Evolutionary conservation across 1,140 invertebrate genomes (phyloP), one percentile per base, ranked within the genome.

Genomic region (Agraylea sexmaculata): DNA sequence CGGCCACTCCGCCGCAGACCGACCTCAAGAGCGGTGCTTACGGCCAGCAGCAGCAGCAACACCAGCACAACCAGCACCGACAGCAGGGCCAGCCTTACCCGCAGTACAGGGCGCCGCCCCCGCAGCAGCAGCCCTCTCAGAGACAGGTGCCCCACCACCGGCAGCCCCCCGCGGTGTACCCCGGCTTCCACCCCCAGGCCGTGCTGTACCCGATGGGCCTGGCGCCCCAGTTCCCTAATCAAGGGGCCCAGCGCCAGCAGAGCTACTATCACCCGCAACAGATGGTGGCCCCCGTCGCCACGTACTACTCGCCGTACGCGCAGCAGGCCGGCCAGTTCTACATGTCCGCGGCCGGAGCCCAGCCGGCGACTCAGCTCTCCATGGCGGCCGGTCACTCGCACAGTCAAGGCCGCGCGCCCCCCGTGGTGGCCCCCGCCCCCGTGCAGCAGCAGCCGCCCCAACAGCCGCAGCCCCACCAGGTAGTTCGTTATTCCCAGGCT

Each of bases 41-140:
- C 36, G 2, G 6, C 13, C 23, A 6, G 43, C 37, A 20, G 28
- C 42, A 43, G 30, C 25, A 38, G 30, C 42, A 36, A 25, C 25
- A 39, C 29, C 41, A 17, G 18, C 19, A 21, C 18, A 20, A 16
- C 28, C 23, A 25, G 23, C 7, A 18, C 3, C 42, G 35, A 1
- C 11, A 18, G 8, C 41, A 12, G 18, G n/a, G n/a, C n/a, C 35
- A 31, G 15, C 19, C 23, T 11, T 42, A 37, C 27, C 41, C 15
- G 25, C 37, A 37, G 27, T 35, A 35, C 33, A 29, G 33, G 17
- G 21, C 12, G 41, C 40, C 32, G 11, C 43, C 33, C 11, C 31
- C n/a, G n/a, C n/a, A 35, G 25, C 32, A 25, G 8, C 27, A 29
- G 8, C 23, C 31, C 8, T 23, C 22, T 21, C 34, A 13, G 12